Base-by-base conservation (phyloP, 2,797 vertebrate genomes). In the Mionectes olivaceus region DNA sequence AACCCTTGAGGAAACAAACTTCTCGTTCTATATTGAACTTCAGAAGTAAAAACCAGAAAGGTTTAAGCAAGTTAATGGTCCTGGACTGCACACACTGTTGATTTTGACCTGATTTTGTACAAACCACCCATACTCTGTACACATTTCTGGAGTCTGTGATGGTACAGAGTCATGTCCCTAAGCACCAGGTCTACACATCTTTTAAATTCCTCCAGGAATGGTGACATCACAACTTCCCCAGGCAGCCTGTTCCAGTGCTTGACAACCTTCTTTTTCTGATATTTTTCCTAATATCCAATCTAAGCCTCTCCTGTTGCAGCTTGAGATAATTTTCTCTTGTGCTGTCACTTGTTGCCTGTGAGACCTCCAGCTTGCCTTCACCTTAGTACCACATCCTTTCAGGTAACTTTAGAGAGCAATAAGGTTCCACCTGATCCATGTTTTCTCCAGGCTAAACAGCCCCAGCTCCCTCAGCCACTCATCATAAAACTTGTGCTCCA, bases 361-460 rank as follows among this genome's bases (percentile, higher is more conserved):
- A 56, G 43, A 63, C 16, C 6, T 50, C 49, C 49, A 50, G 27
- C 24, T 22, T 19, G 33, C 9, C 43, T n/a, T 32, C 52, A 46
- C 11, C 3, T 12, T 16, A 50, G 16, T 39, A 39, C 5, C 9
- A 1, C 4, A 8, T 46, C 8, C 16, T 67, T 52, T 53, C 44
- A 50, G 27, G 49, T 28, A 41, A 11, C 12, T 65, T 4, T 39
- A 46, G 16, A 19, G 28, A 59, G 24, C 0, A 0, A 12, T 30
- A 33, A 52, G 4, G 10, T 46, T 5, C 44, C 11, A 5, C 16
- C 6, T 5, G 11, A 0, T 0, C 19, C 28, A 52, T 14, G 3
- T 52, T 73, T 80, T 39, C 33, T 59, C 17, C 13, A 8, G 3
- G 8, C 17, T 33, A 22, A 67, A 30, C 7, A 24, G 14, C 9